Conservation (phyloP, 2,888 invertebrate species). For the Stictocephala bisonia region DNA sequence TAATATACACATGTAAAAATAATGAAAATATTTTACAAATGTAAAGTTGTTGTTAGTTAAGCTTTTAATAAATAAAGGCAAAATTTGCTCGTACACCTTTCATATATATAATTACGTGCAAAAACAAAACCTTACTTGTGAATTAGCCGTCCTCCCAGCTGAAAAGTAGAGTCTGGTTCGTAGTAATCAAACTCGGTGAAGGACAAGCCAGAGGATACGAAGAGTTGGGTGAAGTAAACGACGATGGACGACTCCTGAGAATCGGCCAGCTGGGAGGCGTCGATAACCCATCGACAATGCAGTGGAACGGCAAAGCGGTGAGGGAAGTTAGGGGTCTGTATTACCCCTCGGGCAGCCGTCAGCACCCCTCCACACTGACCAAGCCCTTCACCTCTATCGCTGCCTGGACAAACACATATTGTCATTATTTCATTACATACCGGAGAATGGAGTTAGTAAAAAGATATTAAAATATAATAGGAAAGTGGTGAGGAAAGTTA, state of each 20-base stretch:
- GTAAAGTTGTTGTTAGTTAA: no score
- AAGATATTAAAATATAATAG: background rate
- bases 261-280: conserved; percentile 71
- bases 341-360: conserved; percentile 74
- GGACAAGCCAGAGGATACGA: conserved; percentile 80
- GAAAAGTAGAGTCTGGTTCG: conserved; percentile 64
- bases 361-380: conserved; percentile 74
- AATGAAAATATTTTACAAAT: no score
- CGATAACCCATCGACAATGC: conserved; percentile 88
- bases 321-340: conserved; percentile 89
- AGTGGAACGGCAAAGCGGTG: conserved; percentile 83
- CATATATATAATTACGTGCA: background rate
- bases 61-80: no score
- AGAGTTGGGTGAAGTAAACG: conserved; percentile 89
- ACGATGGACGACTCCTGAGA: conserved; percentile 77
- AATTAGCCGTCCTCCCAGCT: conserved; percentile 74
- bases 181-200: conserved; percentile 83
- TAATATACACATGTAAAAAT: no score
- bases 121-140: conserved; percentile 63
- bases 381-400: background rate
- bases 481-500: background rate
- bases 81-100: no score
- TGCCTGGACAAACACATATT: no score
- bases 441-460: no score
- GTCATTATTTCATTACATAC: no score